Conservation (phyloP, 2,113 vertebrate genomes). For the Trogon surrucura region DNA sequence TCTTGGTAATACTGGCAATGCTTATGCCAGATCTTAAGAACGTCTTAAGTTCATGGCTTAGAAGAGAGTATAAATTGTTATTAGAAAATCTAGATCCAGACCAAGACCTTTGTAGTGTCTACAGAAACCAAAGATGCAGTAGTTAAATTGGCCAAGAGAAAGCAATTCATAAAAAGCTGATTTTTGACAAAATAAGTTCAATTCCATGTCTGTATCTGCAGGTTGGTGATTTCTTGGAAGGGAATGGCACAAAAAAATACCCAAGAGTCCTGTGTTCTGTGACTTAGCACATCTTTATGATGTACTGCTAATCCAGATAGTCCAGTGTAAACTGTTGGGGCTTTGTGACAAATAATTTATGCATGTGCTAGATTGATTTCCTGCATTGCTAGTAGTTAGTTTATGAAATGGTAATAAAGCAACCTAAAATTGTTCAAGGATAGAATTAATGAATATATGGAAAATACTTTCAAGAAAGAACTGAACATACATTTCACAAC, state of each 20-base stretch:
- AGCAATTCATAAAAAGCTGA: not conserved
- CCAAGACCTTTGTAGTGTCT: not conserved
- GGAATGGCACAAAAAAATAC: not conserved
- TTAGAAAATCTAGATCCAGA: not conserved
- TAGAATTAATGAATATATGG: not conserved
- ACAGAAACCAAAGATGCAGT: not conserved
- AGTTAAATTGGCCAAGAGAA: not conserved
- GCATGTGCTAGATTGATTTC: not conserved
- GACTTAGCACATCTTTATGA: not conserved
- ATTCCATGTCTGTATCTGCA: not conserved
- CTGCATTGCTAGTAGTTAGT: not conserved
- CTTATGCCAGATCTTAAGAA: not conserved
- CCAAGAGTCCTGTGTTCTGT: fast-evolving
- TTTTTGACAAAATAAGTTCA: not conserved
- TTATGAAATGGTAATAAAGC: not conserved
- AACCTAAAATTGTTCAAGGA: not conserved
- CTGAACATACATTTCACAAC: not conserved
- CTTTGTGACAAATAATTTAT: not conserved
- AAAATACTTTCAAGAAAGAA: not conserved
- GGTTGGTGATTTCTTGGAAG: not conserved
- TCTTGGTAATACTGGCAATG: not conserved
- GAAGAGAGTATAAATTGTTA: not conserved
- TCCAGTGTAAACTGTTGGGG: not conserved
- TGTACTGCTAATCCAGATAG: not conserved
- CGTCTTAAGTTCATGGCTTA: not conserved